Evolutionary conservation across 2,797 vertebrate genomes (phyloP).

Genomic region (Botia almorhae): DNA sequence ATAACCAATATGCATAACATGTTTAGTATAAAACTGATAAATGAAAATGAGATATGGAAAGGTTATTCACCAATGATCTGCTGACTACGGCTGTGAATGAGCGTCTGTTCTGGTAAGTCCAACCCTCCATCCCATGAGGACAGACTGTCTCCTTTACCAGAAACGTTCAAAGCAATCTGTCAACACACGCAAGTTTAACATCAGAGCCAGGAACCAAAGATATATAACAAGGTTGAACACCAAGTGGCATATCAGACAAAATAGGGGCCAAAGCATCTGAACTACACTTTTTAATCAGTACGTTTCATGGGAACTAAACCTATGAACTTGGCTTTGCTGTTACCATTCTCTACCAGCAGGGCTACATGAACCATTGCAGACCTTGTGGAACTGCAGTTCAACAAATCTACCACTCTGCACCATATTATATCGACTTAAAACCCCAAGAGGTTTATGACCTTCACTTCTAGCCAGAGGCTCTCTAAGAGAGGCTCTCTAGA

Average conservation of each 20-base stretch:
- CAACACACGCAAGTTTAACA: constrained; percentile 38
- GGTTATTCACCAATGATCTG: constrained; percentile 88
- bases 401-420: not conserved
- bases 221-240: no score
- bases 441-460: not conserved
- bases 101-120: constrained; percentile 90
- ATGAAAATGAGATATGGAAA: not conserved
- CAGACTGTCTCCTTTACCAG: constrained; percentile 96
- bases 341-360: no score
- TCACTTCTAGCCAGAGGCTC: not conserved
- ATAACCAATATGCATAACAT: not conserved
- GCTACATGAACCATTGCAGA: no score
- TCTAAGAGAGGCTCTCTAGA: constrained; percentile 34
- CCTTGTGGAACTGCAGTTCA: not conserved
- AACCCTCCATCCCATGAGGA: constrained; percentile 93
- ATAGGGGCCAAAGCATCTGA: no score
- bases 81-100: constrained; percentile 89
- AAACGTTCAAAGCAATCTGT: constrained; percentile 94
- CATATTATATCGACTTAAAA: not conserved
- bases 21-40: not conserved
- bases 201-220: not conserved
- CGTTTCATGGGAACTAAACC: no score
- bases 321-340: not conserved
- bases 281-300: no score
- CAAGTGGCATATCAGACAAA: no score